Conservation (phyloP, 2,797 vertebrate species). For the Stomatorhinus walkeri region DNA sequence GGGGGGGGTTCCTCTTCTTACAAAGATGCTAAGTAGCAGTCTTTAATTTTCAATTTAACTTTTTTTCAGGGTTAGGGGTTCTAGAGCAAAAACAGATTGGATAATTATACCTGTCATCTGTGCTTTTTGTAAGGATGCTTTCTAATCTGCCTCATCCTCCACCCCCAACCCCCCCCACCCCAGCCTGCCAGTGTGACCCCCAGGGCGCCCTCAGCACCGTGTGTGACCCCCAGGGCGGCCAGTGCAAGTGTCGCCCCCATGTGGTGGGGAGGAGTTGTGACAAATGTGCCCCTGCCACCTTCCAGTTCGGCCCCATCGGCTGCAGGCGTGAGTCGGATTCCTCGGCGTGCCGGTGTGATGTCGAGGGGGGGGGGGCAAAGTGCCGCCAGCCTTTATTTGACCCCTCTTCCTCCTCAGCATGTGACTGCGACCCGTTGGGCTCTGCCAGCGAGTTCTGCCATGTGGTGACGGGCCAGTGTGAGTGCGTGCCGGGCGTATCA, state of each 20-base stretch:
- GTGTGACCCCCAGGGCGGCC: conserved; percentile 83
- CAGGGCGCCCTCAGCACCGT: conserved; percentile 89
- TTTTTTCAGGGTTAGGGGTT: background rate
- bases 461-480: conserved; percentile 76
- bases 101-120: background rate
- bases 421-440: conserved; percentile 74
- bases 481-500: conserved; percentile 69
- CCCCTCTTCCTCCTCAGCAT: conserved; percentile 54
- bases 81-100: background rate
- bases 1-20: background rate
- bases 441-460: conserved; percentile 74
- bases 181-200: conserved; percentile 88
- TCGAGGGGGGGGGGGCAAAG: background rate
- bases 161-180: background rate
- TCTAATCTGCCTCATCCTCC: background rate
- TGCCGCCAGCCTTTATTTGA: background rate
- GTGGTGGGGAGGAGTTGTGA: conserved; percentile 83
- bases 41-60: background rate
- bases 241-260: conserved; percentile 83
- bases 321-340: conserved; percentile 73
- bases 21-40: background rate
- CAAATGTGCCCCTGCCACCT: conserved; percentile 78
- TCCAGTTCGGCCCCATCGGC: conserved; percentile 83
- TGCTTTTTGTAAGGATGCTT: background rate
- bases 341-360: background rate